Base-by-base conservation (phyloP, 2,113 vertebrate genomes). In the Acanthisitta chloris region DNA sequence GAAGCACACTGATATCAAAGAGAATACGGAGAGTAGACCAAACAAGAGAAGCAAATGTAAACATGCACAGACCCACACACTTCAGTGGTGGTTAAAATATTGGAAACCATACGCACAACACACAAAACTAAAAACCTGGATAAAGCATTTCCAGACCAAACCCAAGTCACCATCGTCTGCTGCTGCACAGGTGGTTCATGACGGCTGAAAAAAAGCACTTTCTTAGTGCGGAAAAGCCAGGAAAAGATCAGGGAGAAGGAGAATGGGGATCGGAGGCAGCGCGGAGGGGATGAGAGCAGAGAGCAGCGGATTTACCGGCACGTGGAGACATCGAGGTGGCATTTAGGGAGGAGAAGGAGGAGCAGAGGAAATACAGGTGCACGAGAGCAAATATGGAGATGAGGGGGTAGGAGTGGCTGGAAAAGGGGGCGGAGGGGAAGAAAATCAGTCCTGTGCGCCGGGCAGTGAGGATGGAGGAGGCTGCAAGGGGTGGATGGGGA, bases 401-500 rank as follows among this genome's bases (percentile, higher is more conserved):
- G 10, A 66, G 9, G 14, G 24, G 14, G 36, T 57, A 45, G 91
- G 88, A 90, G 93, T 21, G 89, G 72, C 86, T 69, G 58, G 31
- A 6, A 49, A 49, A 61, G 12, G 64, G 49, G 59, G 49, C 4
- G 88, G 71, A 25, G 71, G 12, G 28, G 21, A 26, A 40, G 36
- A 28, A 64, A 46, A 31, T 34, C 6, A 6, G 43, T 16, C 18
- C 5, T 3, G 17, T 11, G 12, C 16, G 8, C 4, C 4, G 17
- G 17, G 26, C 2, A 4, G 7, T 8, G 43, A 16, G 33, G 18
- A 9, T 12, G 10, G 25, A 8, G 18, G 14, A 6, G 8, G 18
- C 4, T 7, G 12, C n/a, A 24, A 10, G 7, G 4, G 10, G 8
- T 4, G n/a, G n/a, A 10, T 9, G 7, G 15, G 20, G 31, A 4